phyloP scores from a whole-genome alignment of 2,888 invertebrate species.

The Amorpha juglandis region DNA sequence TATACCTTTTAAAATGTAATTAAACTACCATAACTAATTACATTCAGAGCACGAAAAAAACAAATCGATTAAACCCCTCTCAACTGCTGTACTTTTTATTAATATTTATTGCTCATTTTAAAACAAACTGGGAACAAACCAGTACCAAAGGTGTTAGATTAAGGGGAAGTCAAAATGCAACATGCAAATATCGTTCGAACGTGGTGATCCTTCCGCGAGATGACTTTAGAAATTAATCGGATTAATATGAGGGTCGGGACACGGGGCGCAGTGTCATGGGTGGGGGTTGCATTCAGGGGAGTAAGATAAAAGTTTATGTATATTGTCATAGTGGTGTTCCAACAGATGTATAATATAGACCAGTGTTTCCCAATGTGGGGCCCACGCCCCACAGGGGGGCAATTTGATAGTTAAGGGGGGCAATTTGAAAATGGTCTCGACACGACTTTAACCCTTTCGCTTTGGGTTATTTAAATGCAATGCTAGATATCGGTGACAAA shows the following conservation, averaged over 20 bases:
- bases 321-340: conserved; percentile 34
- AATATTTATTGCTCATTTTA: conserved; percentile 77
- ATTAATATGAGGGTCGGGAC: conserved; percentile 62
- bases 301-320: background rate
- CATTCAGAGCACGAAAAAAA: conserved; percentile 36
- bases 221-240: conserved; percentile 72
- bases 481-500: no score
- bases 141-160: conserved; percentile 61
- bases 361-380: no score
- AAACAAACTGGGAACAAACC: conserved; percentile 64
- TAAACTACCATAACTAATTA: background rate
- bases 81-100: conserved; percentile 62
- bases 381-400: no score
- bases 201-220: conserved; percentile 59
- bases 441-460: no score
- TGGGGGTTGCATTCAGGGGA: background rate
- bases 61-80: conserved; percentile 40
- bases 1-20: background rate
- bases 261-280: conserved; percentile 36
- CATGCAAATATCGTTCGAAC: conserved; percentile 74
- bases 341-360: no score
- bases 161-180: conserved; percentile 68
- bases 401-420: no score
- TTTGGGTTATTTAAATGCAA: no score
- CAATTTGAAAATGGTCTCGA: no score